Conservation (phyloP, 2,797 vertebrate species). For the Crypturellus tataupa region DNA sequence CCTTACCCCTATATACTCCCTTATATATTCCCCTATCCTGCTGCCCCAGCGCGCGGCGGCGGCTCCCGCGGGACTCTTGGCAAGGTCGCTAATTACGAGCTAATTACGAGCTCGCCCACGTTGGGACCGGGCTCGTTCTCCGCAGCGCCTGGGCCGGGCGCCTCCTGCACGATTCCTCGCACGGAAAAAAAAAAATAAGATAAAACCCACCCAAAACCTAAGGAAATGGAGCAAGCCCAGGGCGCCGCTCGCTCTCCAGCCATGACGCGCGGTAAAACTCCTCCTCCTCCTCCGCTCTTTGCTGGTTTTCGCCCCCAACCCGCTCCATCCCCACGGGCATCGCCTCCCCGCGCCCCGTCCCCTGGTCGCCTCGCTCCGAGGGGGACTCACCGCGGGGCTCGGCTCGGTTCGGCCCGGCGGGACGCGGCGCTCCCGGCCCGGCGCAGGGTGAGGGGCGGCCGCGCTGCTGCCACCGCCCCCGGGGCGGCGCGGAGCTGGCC, state of each 20-base stretch:
- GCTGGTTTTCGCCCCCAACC: background rate
- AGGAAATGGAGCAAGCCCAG: background rate
- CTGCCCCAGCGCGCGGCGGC: too few species aligned
- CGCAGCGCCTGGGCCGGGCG: too few species aligned
- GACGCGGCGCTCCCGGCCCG: background rate
- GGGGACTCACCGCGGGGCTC: background rate
- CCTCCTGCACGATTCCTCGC: background rate
- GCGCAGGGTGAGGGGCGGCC: background rate
- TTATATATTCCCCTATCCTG: too few species aligned
- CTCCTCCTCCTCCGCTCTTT: background rate
- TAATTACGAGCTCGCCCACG: too few species aligned
- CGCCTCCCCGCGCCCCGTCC: too few species aligned
- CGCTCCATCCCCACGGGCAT: background rate
- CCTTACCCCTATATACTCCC: too few species aligned
- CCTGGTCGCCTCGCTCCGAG: background rate
- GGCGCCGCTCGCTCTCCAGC: background rate
- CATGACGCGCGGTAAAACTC: background rate
- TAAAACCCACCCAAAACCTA: background rate
- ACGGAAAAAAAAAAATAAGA: background rate
- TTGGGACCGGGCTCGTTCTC: too few species aligned
- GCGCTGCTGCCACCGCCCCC: background rate
- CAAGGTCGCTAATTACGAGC: too few species aligned
- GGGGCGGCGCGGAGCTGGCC: background rate
- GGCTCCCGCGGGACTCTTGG: too few species aligned
- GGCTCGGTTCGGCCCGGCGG: background rate